Percentiles rank a stretch among this genome's conserved stretches.
Conservation (phyloP, 2,888 invertebrate genomes). For the Celastrina argiolus region DNA sequence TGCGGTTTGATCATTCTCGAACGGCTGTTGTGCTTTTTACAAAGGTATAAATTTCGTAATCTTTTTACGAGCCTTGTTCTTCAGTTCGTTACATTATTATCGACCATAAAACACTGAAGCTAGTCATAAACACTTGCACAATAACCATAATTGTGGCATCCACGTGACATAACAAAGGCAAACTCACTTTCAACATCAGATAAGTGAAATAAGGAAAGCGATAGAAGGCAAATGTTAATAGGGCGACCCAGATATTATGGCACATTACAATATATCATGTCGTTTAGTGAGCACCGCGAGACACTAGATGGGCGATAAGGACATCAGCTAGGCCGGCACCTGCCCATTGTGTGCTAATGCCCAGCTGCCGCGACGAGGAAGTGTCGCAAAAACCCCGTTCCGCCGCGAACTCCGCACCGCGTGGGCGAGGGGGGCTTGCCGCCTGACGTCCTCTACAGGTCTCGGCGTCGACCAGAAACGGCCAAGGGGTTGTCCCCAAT, state of each 20-base stretch:
- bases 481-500: too few relatives aligned
- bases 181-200: neutral
- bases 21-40: too few relatives aligned
- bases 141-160: neutral
- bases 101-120: too few relatives aligned
- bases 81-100: too few relatives aligned
- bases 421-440: neutral
- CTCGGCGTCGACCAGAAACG: neutral
- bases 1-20: too few relatives aligned
- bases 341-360: constrained; percentile 40
- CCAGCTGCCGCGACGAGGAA: constrained; percentile 20
- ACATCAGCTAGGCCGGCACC: constrained; percentile 29
- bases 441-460: neutral
- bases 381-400: constrained; percentile 3
- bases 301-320: constrained; percentile 2
- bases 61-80: too few relatives aligned
- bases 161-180: neutral
- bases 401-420: neutral
- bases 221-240: neutral
- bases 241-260: neutral
- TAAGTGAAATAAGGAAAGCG: neutral
- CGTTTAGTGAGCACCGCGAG: neutral
- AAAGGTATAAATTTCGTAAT: too few relatives aligned
- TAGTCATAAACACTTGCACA: neutral
- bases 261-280: neutral